A percentile compares a stretch with the other conserved stretches of the same genome.
Evolutionary conservation across 2,113 vertebrate species (phyloP).

Genomic region (Desmodus rotundus): DNA sequence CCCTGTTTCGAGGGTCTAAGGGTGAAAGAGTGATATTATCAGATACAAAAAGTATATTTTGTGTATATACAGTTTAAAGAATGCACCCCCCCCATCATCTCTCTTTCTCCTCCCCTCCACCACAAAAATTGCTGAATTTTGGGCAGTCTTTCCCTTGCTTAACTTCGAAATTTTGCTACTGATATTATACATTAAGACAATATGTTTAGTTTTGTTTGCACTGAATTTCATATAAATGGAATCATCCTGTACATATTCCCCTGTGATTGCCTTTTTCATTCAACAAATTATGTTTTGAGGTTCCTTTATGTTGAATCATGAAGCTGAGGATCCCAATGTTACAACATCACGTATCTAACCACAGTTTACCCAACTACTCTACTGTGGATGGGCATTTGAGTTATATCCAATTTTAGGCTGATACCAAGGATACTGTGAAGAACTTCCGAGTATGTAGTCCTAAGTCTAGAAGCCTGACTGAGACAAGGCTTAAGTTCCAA

Average conservation of each 20-base stretch:
- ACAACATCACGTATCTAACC: neutral
- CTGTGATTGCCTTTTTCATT: neutral
- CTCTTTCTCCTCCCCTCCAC: neutral
- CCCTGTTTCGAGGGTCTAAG: neutral
- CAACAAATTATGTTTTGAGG: neutral
- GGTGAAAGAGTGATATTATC: neutral
- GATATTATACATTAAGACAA: neutral
- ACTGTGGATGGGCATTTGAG: neutral
- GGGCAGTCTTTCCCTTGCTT: neutral
- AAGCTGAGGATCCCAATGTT: neutral
- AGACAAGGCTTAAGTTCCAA: neutral
- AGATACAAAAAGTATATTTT: neutral
- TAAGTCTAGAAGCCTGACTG: neutral
- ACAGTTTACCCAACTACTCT: neutral
- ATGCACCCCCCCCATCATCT: neutral
- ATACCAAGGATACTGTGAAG: neutral
- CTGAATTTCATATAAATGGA: neutral
- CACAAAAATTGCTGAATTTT: neutral
- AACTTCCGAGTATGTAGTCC: neutral
- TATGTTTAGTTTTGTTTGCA: neutral
- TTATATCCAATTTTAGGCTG: neutral
- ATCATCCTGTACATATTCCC: neutral
- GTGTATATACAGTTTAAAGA: neutral
- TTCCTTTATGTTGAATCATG: neutral
- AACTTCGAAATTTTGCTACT: neutral